A percentile compares a stretch with the other conserved stretches of the same genome.
Evolutionary conservation across 2,797 vertebrate genomes (phyloP).

Genomic region (Ctenopoma multispine): DNA sequence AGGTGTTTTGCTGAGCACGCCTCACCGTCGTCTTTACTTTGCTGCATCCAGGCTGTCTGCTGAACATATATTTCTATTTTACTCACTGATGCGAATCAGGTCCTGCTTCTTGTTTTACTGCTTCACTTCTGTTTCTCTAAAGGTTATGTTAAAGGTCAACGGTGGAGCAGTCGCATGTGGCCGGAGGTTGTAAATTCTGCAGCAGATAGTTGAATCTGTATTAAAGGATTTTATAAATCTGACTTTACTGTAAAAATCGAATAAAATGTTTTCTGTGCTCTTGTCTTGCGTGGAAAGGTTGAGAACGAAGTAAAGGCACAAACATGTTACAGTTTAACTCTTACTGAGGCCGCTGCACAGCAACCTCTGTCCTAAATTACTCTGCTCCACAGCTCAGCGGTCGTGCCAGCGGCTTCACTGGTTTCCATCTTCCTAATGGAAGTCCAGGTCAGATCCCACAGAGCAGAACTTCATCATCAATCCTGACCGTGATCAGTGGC

Average conservation of each 20-base stretch:
- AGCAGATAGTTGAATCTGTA: no score
- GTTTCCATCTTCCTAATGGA: constrained; percentile 21
- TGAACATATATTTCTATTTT: not conserved
- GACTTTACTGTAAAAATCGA: no score
- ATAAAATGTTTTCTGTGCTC: no score
- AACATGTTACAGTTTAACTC: not conserved
- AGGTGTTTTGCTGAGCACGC: constrained; percentile 11
- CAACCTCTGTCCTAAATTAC: not conserved
- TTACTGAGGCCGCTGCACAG: no score
- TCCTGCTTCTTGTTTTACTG: not conserved
- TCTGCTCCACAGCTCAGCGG: constrained; percentile 24
- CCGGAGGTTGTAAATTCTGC: not conserved
- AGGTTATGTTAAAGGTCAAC: constrained; percentile 21
- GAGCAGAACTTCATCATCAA: constrained; percentile 41
- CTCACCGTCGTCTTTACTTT: not conserved
- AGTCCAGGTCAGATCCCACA: constrained; percentile 1
- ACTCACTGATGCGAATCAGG: not conserved
- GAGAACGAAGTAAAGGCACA: not conserved
- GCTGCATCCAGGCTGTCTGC: not conserved
- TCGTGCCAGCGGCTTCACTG: not conserved
- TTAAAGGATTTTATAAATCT: no score
- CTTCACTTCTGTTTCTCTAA: not conserved
- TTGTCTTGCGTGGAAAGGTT: no score
- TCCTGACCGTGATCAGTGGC: constrained; percentile 21
- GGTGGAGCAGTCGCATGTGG: not conserved